phyloP scores from a whole-genome alignment of 92 coral and sea anemone genomes.

The Phenganax stokvisi region DNA sequence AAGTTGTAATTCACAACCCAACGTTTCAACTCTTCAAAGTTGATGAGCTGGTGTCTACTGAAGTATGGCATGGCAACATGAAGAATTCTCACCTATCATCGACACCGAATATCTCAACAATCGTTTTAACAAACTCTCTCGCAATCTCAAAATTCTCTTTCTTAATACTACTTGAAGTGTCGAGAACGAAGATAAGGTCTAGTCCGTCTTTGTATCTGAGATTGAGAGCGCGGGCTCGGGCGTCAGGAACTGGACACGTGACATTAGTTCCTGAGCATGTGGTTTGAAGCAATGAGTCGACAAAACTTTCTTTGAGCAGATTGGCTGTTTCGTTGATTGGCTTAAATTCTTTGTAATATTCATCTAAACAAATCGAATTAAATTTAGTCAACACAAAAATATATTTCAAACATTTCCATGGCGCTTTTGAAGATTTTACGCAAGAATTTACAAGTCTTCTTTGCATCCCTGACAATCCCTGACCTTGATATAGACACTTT shows the following conservation, averaged over 20 bases:
- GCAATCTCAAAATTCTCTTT: conserved; percentile 16
- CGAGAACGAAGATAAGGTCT: conserved; percentile 17
- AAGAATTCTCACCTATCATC: neutral
- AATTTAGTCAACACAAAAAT: too few relatives aligned
- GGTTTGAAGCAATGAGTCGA: conserved; percentile 2
- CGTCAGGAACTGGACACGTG: conserved; percentile 19
- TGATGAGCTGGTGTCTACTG: too few relatives aligned
- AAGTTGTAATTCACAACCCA: too few relatives aligned
- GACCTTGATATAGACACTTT: too few relatives aligned
- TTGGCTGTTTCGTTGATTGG: conserved; percentile 15
- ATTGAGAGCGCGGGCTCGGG: conserved; percentile 47
- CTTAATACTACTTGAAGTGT: conserved; percentile 13
- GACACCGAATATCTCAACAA: conserved; percentile 31
- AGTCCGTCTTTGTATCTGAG: conserved; percentile 5
- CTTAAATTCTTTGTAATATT: neutral
- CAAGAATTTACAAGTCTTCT: too few relatives aligned
- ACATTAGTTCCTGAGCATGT: conserved; percentile 14
- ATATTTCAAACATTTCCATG: too few relatives aligned
- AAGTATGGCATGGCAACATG: neutral
- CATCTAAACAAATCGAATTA: neutral
- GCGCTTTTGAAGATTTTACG: too few relatives aligned
- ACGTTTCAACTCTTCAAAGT: too few relatives aligned
- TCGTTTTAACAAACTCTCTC: neutral
- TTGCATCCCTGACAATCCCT: too few relatives aligned
- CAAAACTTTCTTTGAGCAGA: neutral